Base-by-base conservation (phyloP, 2,888 invertebrate genomes). In the Rhorus exstirpatorius region DNA sequence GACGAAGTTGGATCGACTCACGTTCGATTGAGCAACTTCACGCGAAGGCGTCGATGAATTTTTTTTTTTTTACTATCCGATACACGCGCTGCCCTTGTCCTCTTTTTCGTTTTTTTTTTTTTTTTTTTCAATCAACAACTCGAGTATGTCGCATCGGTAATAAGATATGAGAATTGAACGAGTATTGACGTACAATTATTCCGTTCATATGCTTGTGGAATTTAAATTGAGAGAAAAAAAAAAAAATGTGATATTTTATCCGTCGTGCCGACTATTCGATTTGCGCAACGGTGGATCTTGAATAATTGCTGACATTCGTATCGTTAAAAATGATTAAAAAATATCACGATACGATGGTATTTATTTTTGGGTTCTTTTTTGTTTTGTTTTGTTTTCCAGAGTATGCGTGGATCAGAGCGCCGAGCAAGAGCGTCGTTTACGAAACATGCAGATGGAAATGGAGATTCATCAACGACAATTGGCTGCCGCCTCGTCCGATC, bases 381-480 rank as follows among this genome's bases (percentile, higher is more conserved):
- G 6, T 60, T 14, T 49, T 12, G 31, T 76, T 41, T 41, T 60
- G 61, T 58, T 12, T 81, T 86, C 4, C 85, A 92, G 92, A 84
- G 84, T 90, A 65, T 88, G 88, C 84, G 65, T 91, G 65, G 90
- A 91, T 24, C 90, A 91, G 49, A 90, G 89, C 26, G 88, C 90
- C 12, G 91, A 92, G 12, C 88, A 90, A 44, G 92, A 92, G 10
- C 89, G 90, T 8, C 91, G 90, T 44, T 46, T 90, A 26, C 88
- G 91, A 14, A 88, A 87, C 24, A 83, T 91, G 88, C 90, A 92
- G 70, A 76, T 90, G 74, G 95, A 96, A 89, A 92, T 95, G 85
- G 93, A 93, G 82, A 94, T 94, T 86, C 88, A 96, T 70, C 95
- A 95, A 88, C 93, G 94, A 79, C 96, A 96, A 92, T 93, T 96